Conservation (phyloP, 2,797 vertebrate species). For the Xenops minutus region DNA sequence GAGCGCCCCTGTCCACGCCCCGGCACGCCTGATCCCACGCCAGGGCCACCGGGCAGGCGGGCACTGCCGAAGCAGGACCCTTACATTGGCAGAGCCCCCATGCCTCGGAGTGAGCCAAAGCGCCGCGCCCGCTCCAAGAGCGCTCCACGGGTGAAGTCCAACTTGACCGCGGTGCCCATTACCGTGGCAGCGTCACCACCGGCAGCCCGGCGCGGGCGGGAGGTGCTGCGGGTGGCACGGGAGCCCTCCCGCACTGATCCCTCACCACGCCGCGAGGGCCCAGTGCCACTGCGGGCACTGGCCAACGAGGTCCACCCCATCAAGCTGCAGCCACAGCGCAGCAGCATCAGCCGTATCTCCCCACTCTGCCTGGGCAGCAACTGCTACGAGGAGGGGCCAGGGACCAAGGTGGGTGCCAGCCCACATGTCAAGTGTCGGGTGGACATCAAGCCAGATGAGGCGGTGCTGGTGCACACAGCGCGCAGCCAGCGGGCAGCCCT, state of each 20-base stretch:
- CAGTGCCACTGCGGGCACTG: constrained; percentile 78
- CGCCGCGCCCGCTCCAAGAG: constrained; percentile 90
- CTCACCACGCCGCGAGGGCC: constrained; percentile 81
- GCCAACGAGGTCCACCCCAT: constrained; percentile 96
- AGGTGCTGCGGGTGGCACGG: constrained; percentile 69
- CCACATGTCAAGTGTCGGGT: constrained; percentile 92
- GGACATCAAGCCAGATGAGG: constrained; percentile 93
- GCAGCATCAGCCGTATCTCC: constrained; percentile 85
- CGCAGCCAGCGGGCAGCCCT: constrained; percentile 73
- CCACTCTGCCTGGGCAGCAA: constrained; percentile 87
- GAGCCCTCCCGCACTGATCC: constrained; percentile 76
- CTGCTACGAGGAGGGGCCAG: constrained; percentile 80
- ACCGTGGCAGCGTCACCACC: constrained; percentile 75
- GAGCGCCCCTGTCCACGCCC: constrained; percentile 78
- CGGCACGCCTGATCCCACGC: constrained; percentile 76
- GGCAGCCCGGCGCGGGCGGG: constrained; percentile 77
- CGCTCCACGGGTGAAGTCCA: constrained; percentile 82
- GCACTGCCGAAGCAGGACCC: constrained; percentile 78
- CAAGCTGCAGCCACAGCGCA: constrained; percentile 91
- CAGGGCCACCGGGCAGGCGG: constrained; percentile 78
- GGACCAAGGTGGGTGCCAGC: constrained; percentile 74
- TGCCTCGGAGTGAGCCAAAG: constrained; percentile 76
- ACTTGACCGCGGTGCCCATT: constrained; percentile 84
- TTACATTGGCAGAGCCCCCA: constrained; percentile 74
- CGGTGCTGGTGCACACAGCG: constrained; percentile 85